Base-by-base conservation (phyloP, 2,113 vertebrate genomes). In the Tragelaphus scriptus region DNA sequence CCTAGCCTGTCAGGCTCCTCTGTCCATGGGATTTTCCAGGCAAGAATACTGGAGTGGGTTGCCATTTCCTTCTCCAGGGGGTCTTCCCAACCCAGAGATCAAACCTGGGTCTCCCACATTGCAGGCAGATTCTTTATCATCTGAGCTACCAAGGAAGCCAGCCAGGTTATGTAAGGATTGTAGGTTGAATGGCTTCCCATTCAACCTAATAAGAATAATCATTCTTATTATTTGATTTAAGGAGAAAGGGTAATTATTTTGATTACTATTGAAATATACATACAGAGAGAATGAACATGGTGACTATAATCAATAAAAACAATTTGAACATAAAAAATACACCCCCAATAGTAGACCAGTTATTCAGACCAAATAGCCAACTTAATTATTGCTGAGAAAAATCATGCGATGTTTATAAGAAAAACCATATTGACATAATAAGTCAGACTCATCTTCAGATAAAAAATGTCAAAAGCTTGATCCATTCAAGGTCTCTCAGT, bases 301-400 rank as follows among this genome's bases (percentile, higher is more conserved):
- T 28, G 79, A 68, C 36, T 71, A 58, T 68, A 84, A 80, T 5
- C 17, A 87, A 53, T 88, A 84, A n/a, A 81, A 80, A 1, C 59
- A 61, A 51, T 85, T 40, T 71, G 32, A 68, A 51, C 25, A 75
- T 88, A 58, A 68, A 58, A 84, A 51, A 65, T 63, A 68, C 3
- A 84, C 5, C 0, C 7, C 23, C 15, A 65, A 82, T 15, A 79
- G 32, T 51, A 95, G 84, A 25, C 16, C 5, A 89, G 82, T 40
- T 84, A 84, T 55, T 23, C 8, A 93, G 88, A n/a, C 30, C 28
- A 84, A 96, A 77, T 36, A 4, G 30, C 14, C n/a, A 85, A 28
- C 9, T 84, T 36, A 79, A 68, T 59, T 86, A 65, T 63, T 71
- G 77, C 91, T 92, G 47, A 86, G 91, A 94, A 96, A 91, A 95